Conservation (phyloP, 2,113 vertebrate species). For the Phycodurus eques region DNA sequence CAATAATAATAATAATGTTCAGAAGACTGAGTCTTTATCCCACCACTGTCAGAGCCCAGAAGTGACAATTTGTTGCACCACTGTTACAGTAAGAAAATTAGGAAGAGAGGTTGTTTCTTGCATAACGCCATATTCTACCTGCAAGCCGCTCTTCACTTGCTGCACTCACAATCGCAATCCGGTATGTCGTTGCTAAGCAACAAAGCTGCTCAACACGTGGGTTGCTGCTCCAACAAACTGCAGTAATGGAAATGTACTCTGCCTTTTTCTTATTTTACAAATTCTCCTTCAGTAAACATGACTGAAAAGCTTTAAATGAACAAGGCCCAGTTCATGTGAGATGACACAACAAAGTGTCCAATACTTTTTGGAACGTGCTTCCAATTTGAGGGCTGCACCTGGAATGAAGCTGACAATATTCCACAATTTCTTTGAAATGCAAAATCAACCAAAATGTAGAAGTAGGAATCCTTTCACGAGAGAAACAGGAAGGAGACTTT, state of each 20-base stretch:
- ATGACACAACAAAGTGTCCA: background rate
- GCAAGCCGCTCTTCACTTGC: slow-evolving; percentile 46
- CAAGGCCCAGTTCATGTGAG: background rate
- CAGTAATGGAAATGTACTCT: slow-evolving; percentile 24
- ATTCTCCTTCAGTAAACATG: background rate
- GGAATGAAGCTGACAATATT: slow-evolving; percentile 6
- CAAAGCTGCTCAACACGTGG: slow-evolving; percentile 63
- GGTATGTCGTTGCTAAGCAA: slow-evolving; percentile 69
- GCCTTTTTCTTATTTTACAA: slow-evolving; percentile 45
- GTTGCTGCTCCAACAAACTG: slow-evolving; percentile 31
- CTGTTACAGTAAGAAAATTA: slow-evolving; percentile 28
- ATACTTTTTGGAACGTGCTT: background rate
- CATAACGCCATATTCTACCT: slow-evolving; percentile 54
- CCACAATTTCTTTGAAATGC: slow-evolving; percentile 34
- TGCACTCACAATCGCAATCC: slow-evolving; percentile 45
- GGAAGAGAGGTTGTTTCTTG: slow-evolving; percentile 2
- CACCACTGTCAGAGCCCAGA: slow-evolving; percentile 55
- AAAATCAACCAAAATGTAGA: slow-evolving; percentile 28
- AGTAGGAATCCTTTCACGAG: slow-evolving; percentile 17
- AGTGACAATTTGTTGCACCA: slow-evolving; percentile 4
- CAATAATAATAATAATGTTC: background rate
- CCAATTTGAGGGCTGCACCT: background rate
- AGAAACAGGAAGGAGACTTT: slow-evolving; percentile 28
- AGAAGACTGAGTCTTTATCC: slow-evolving; percentile 21
- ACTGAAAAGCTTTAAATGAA: slow-evolving; percentile 7